Evolutionary conservation across 1,140 invertebrate species (phyloP).

Genomic region (Papilio glaucus): DNA sequence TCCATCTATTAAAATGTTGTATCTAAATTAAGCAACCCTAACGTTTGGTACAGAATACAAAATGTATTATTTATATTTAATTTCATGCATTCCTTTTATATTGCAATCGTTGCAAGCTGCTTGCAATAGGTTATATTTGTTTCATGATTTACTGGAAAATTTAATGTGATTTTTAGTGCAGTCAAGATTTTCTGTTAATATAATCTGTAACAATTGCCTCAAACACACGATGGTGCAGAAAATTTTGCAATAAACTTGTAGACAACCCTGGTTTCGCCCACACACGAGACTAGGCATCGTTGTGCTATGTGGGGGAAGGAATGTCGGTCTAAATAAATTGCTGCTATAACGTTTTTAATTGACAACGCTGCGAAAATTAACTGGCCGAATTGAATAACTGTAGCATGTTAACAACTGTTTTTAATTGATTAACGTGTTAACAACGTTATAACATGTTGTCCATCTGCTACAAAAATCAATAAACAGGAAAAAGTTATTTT

Average conservation of each 20-base stretch:
- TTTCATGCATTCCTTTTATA: not conserved
- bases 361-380: conserved; percentile 37
- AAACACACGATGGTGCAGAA: not conserved
- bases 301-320: conserved; percentile 40
- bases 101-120: not conserved
- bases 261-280: conserved; percentile 6
- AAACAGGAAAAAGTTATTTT: not conserved
- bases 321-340: conserved; percentile 41
- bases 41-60: not conserved
- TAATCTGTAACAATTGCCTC: not conserved
- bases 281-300: not conserved
- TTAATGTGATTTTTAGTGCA: no score
- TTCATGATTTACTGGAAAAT: no score
- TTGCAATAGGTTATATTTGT: not conserved
- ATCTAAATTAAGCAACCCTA: not conserved
- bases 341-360: conserved; percentile 37
- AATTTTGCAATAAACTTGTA: conserved; percentile 15
- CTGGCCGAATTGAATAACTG: conserved; percentile 38
- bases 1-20: conserved; percentile 4
- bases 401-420: conserved; percentile 1
- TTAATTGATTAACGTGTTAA: conserved; percentile 3
- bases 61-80: not conserved
- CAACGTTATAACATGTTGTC: not conserved
- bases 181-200: not conserved
- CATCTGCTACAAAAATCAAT: conserved; percentile 19